Evolutionary conservation across 2,888 invertebrate species (phyloP).

Genomic region (Melipona bicolor): DNA sequence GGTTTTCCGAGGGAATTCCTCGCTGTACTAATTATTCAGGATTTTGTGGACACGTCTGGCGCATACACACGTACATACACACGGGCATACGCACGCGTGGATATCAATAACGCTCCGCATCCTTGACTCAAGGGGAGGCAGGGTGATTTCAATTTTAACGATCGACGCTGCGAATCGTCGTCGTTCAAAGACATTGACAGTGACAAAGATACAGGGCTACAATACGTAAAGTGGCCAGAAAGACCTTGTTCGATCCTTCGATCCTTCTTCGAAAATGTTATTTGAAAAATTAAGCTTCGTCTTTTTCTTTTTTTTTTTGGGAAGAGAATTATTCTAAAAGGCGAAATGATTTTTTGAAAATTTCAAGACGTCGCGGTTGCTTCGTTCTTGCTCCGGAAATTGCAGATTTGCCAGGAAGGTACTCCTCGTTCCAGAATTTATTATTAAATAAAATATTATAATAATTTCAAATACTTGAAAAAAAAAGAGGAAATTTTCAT

Average conservation of each 20-base stretch:
- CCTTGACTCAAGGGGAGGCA: background rate
- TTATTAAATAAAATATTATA: too few species aligned
- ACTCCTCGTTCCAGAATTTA: too few species aligned
- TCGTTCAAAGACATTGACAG: background rate
- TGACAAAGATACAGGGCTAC: background rate
- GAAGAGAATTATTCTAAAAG: too few species aligned
- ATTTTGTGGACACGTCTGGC: slow-evolving; percentile 18
- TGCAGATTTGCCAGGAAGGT: too few species aligned
- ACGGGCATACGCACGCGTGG: background rate
- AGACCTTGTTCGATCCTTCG: too few species aligned
- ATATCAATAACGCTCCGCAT: background rate
- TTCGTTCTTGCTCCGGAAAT: too few species aligned
- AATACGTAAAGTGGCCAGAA: too few species aligned
- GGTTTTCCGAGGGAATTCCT: slow-evolving; percentile 34
- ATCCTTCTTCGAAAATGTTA: too few species aligned
- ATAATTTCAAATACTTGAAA: background rate
- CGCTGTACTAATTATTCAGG: slow-evolving; percentile 44
- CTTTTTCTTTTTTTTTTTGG: too few species aligned
- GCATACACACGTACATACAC: background rate
- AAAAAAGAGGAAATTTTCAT: background rate
- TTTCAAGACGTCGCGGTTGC: too few species aligned
- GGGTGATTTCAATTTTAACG: background rate
- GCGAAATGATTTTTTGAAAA: too few species aligned
- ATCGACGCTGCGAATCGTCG: background rate
- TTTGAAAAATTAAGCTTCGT: too few species aligned